Evolutionary conservation across 1,140 invertebrate genomes (phyloP).

Genomic region (Tachypleus tridentatus): DNA sequence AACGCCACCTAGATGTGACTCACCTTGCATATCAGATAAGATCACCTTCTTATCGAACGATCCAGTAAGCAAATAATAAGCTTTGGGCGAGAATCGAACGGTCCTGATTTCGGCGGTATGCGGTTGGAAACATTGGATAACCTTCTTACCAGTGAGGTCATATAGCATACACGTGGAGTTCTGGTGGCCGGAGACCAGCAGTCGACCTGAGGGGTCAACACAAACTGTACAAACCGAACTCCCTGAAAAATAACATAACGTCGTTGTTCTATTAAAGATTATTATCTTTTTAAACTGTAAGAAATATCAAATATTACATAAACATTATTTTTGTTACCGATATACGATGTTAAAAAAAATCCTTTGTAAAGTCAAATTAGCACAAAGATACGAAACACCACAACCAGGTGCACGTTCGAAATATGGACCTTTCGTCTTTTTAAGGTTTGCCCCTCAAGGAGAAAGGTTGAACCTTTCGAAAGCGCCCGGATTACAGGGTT

Average conservation of each 20-base stretch:
- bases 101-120: slow-evolving; percentile 87
- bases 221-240: slow-evolving; percentile 86
- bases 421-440: too few species aligned
- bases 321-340: too few species aligned
- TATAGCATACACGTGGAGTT: slow-evolving; percentile 88
- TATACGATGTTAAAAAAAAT: too few species aligned
- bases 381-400: too few species aligned
- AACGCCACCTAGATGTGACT: slow-evolving; percentile 22
- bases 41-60: slow-evolving; percentile 93
- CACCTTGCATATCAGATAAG: slow-evolving; percentile 88
- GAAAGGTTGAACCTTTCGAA: too few species aligned
- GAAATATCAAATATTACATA: too few species aligned
- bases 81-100: slow-evolving; percentile 91
- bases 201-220: slow-evolving; percentile 86
- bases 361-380: too few species aligned
- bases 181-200: slow-evolving; percentile 92
- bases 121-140: slow-evolving; percentile 87
- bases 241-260: slow-evolving; percentile 39
- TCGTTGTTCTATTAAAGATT: too few species aligned
- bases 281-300: too few species aligned
- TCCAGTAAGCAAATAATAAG: slow-evolving; percentile 89
- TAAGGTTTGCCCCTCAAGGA: too few species aligned
- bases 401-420: too few species aligned
- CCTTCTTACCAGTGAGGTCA: slow-evolving; percentile 81
- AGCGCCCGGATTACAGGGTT: too few species aligned